A percentile compares a stretch with the other conserved stretches of the same genome.
These are phyloP conservation scores for Salvelinus alpinus DNA, from an alignment of 2,113 vertebrate genomes.

Conservation along the genomic window DNA sequence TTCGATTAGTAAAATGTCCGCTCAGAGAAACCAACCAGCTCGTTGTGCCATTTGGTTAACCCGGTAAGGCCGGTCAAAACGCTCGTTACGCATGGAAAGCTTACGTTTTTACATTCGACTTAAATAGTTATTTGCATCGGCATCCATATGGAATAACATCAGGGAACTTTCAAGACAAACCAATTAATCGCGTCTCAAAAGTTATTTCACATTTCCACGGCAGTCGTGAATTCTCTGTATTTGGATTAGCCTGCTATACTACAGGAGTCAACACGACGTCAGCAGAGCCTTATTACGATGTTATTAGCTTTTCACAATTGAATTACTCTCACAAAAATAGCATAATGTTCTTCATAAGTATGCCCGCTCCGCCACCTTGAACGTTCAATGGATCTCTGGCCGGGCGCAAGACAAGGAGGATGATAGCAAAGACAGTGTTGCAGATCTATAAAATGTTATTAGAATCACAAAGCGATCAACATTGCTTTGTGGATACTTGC, in stretches of 20 bases:
- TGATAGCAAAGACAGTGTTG: neutral
- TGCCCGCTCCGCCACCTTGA: slow-evolving; percentile 3
- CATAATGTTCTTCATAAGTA: neutral
- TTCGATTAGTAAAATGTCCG: slow-evolving; percentile 64
- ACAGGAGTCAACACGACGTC: too few species aligned
- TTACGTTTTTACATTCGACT: neutral
- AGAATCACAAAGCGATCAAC: slow-evolving; percentile 7
- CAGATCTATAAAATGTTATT: slow-evolving; percentile 25
- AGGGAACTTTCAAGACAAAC: neutral
- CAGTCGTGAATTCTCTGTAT: neutral
- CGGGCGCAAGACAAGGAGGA: slow-evolving; percentile 29
- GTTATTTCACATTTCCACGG: slow-evolving; percentile 15
- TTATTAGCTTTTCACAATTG: neutral
- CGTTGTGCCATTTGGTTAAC: slow-evolving; percentile 15
- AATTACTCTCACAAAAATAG: neutral
- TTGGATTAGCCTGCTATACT: neutral
- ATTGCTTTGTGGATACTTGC: neutral
- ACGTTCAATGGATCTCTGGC: slow-evolving; percentile 5
- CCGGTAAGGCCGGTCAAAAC: neutral
- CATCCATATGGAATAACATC: neutral
- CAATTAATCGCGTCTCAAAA: slow-evolving; percentile 13
- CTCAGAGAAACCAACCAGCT: slow-evolving; percentile 38
- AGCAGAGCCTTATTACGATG: neutral
- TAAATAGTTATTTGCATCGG: neutral
- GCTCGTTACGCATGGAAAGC: slow-evolving; percentile 3